phyloP scores from a whole-genome alignment of 2,113 vertebrate species.

The Pterophyllum scalare region DNA sequence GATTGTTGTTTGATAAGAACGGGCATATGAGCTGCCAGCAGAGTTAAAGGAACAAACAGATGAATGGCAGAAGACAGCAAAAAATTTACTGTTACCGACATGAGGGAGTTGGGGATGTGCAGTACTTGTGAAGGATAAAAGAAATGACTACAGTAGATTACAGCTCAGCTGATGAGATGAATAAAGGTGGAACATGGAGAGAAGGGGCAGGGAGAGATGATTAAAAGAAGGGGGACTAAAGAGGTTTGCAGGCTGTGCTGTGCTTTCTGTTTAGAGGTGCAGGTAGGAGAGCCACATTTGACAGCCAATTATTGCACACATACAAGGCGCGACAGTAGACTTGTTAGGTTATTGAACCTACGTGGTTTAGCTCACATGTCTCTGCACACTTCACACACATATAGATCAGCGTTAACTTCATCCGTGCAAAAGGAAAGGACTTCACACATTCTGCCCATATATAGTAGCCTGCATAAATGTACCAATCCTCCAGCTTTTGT shows the following conservation, averaged over 20 bases:
- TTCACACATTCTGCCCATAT: background rate
- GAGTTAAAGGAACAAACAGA: background rate
- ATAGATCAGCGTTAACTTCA: background rate
- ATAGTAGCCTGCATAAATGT: background rate
- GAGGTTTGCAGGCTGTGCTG: background rate
- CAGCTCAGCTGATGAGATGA: constrained; percentile 2
- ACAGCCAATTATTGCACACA: constrained; percentile 41
- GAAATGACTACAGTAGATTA: constrained; percentile 18
- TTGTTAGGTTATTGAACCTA: constrained; percentile 23
- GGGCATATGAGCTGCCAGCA: background rate
- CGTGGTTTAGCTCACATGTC: constrained; percentile 33
- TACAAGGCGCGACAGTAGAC: constrained; percentile 23
- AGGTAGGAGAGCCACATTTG: constrained; percentile 3
- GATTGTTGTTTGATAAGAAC: background rate
- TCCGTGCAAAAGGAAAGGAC: background rate
- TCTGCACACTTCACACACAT: constrained; percentile 5
- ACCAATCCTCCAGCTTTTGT: background rate
- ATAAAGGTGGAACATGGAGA: constrained; percentile 2
- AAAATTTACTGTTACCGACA: constrained; percentile 11
- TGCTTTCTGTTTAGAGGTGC: background rate
- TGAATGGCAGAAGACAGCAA: background rate
- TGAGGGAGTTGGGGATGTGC: background rate
- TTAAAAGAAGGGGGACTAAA: background rate
- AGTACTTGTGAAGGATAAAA: constrained; percentile 27
- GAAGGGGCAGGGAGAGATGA: background rate